These are phyloP conservation scores for Rhinoraja longicauda DNA, from an alignment of 2,797 vertebrate genomes.

Conservation along the genomic window DNA sequence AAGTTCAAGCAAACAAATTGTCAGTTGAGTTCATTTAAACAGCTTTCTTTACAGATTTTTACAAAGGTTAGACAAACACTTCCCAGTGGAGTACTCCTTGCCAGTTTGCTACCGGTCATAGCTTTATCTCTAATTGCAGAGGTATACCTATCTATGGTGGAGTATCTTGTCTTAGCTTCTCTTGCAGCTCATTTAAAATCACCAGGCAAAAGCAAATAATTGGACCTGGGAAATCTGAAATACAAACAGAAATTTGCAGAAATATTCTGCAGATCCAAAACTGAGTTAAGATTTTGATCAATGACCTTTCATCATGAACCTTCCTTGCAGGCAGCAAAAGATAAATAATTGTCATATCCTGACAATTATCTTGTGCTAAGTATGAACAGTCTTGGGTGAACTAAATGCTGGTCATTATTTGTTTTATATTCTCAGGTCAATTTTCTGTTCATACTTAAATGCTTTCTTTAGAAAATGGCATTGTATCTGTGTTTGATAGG, in stretches of 20 bases:
- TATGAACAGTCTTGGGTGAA: too few relatives aligned
- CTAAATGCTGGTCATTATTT: too few relatives aligned
- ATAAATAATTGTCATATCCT: too few relatives aligned
- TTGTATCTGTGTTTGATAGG: too few relatives aligned
- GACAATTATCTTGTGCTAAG: too few relatives aligned
- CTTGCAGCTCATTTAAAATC: background rate
- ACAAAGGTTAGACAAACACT: background rate
- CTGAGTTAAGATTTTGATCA: background rate
- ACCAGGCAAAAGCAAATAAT: background rate
- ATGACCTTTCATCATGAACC: background rate
- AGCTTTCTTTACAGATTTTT: background rate
- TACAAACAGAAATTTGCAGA: background rate
- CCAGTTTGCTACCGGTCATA: background rate
- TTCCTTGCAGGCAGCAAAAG: too few relatives aligned
- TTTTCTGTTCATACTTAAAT: too few relatives aligned
- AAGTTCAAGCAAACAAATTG: background rate
- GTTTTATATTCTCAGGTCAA: too few relatives aligned
- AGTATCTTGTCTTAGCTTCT: background rate
- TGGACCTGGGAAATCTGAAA: background rate
- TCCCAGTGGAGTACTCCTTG: background rate
- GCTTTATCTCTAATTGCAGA: background rate
- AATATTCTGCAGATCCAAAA: background rate
- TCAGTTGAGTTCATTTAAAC: slow-evolving; percentile 1
- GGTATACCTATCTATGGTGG: background rate
- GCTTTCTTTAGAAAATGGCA: too few relatives aligned